These are phyloP conservation scores for Lophotriccus pileatus DNA, from an alignment of 2,797 vertebrate genomes.

Conservation along the genomic window DNA sequence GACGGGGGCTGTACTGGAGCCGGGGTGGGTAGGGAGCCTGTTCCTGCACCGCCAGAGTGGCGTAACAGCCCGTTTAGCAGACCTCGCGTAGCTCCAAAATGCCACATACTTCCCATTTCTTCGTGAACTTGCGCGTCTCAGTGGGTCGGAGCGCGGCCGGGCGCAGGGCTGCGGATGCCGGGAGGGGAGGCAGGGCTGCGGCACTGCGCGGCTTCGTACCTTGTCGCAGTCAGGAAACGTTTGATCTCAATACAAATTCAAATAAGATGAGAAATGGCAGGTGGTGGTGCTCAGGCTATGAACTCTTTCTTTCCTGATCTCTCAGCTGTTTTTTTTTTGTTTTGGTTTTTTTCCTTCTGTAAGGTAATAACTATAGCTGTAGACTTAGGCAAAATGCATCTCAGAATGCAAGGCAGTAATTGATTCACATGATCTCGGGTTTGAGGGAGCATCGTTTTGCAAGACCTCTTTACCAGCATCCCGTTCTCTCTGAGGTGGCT, in stretches of 20 bases:
- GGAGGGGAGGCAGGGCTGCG: not conserved
- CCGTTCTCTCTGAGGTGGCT: not conserved
- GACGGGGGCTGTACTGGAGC: not conserved
- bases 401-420: not conserved
- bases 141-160: not conserved
- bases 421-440: not conserved
- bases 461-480: not conserved
- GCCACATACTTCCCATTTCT: not conserved
- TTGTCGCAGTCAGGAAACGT: not conserved
- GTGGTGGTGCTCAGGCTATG: not conserved
- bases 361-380: not conserved
- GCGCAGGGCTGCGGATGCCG: not conserved
- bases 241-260: not conserved
- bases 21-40: not conserved
- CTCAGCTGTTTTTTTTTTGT: not conserved
- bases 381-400: not conserved
- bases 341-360: not conserved
- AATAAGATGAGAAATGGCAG: not conserved
- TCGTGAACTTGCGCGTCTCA: not conserved
- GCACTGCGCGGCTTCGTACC: not conserved
- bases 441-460: not conserved
- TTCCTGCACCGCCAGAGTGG: rapidly evolving
- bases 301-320: not conserved
- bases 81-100: not conserved
- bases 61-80: rapidly evolving